A percentile compares a stretch with the other conserved stretches of the same genome.
Conservation (phyloP, 2,797 vertebrate species). For the Lophotriccus pileatus region DNA sequence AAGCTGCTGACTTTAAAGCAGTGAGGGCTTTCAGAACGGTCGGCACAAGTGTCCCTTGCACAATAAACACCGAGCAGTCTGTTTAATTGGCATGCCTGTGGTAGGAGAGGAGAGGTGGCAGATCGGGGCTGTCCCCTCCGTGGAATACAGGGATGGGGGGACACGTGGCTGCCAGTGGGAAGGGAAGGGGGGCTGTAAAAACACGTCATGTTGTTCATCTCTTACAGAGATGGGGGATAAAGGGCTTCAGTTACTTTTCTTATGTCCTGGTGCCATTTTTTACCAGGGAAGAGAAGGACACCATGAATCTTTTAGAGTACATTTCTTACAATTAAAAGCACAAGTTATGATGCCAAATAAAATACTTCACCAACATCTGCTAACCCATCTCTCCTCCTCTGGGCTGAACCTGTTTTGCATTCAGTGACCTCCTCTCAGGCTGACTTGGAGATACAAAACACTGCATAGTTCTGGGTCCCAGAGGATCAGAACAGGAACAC, state of each 20-base stretch:
- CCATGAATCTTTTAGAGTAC: neutral
- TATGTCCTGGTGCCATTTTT: neutral
- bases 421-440: neutral
- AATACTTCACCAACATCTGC: neutral
- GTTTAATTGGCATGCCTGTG: neutral
- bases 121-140: neutral
- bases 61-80: neutral
- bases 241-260: neutral
- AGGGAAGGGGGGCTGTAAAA: neutral
- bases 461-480: neutral
- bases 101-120: neutral
- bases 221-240: neutral
- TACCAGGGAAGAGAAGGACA: neutral
- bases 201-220: neutral
- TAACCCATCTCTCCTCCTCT: neutral
- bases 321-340: neutral
- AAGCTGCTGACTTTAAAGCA: neutral
- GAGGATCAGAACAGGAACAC: neutral
- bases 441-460: neutral
- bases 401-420: neutral
- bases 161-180: neutral
- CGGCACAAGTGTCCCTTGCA: conserved; percentile 33
- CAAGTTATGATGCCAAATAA: neutral
- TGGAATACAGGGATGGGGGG: neutral
- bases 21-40: conserved; percentile 7